Base-by-base conservation (phyloP, 2,888 invertebrate species). In the Neocrepidodera transversa region DNA sequence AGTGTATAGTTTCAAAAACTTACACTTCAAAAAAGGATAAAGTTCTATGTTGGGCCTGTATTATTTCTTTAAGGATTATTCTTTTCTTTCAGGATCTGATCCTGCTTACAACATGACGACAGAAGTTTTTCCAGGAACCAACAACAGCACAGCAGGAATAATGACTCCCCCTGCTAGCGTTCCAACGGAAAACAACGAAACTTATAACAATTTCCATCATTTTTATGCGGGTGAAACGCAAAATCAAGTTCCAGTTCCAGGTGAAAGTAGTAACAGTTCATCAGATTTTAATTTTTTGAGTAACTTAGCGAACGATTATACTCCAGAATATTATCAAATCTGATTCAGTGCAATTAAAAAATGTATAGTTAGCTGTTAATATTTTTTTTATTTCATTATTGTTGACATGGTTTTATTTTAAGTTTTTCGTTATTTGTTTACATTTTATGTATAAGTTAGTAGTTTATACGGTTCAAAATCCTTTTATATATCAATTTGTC, bases 281-380 rank as follows among this genome's bases (percentile, higher is more conserved):
- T 93, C 94, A 23, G 95, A 95, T 80, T 95, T 95, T 81, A 95
- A 95, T 80, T 95, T 95, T 79, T 85, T 95, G 64, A 93, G 93
- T 81, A 95, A 92, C 78, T 83, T 95, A 75, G 93, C 94, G 65
- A 95, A 93, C 78, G 95, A 95, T 78, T 95, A 94, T 78, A 92
- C 92, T 14, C 94, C 94, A 6, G 95, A 95, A 79, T 95, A 95
- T 79, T 95, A 95, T 77, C 87, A 87, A 78, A 84, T 87, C 77
- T 87, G 87, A 79, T 75, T 75, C 63, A 72, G 75, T 76, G 75
- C 75, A 76, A 77, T 77, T 65, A 71, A 72, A 67, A 68, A 65
- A 47, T 54, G 54, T 63, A 54, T 36, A 40, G 51, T 62, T 61
- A 57, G 54, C 58, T 65, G 64, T 71, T 66, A 63, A 63, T 67